Evolutionary conservation across 1,140 invertebrate genomes (phyloP), one percentile per base, ranked within the genome.

Genomic region (Drosophila busckii): DNA sequence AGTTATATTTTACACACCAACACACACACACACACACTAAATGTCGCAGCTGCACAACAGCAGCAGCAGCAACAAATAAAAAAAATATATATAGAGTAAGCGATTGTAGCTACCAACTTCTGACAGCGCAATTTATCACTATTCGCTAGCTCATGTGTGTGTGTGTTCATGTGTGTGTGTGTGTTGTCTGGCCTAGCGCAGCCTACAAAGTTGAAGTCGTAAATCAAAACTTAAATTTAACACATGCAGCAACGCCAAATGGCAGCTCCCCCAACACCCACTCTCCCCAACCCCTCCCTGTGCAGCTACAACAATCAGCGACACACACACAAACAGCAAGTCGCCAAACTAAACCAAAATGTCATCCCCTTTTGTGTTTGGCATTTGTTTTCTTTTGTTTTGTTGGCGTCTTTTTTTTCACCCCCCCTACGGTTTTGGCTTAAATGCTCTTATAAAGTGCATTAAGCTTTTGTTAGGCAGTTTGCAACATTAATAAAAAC

Each of bases 171-270:
- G 53, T 25, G 49, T 40, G 35, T 12, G 29, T n/a, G 49, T 17
- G 42, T 22, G 40, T n/a, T 61, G 59, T 75, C 80, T 56, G 80
- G 71, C 68, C 71, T 60, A 68, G 46, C 67, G 52, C 75, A 58
- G 75, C 70, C 75, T 80, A 80, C 69, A 82, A 82, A 82, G 69
- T 82, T 82, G 76, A 75, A 70, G 65, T 82, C 75, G 75, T 82
- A 82, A 82, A 82, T 82, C 75, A 82, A 82, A 82, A 82, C 75
- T 83, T 75, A 82, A 82, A 82, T 82, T 82, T 82, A 82, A 82
- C 75, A 82, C 75, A 82, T 80, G 73, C 69, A 80, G 73, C 75
- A 34, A 58, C 32, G 75, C 69, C 73, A 80, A 80, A 82, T 68
- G 68, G 73, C 52, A 55, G 58, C 32, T 46, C 26, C 37, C 46